Conservation (phyloP, 2,888 invertebrate genomes). For the Deilephila elpenor region DNA sequence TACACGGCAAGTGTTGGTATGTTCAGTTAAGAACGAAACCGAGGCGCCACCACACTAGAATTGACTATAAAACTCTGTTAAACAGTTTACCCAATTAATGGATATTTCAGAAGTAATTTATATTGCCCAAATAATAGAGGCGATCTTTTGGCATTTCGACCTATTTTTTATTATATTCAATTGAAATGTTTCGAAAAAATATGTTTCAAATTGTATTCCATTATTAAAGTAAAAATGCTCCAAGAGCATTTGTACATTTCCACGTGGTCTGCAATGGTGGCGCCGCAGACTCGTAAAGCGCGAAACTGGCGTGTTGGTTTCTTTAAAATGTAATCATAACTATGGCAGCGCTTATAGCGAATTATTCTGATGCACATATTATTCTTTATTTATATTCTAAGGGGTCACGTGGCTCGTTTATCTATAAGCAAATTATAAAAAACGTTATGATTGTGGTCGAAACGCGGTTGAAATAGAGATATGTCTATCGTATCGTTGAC, state of each 20-base stretch:
- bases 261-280: background rate
- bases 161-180: too few relatives aligned
- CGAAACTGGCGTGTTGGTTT: slow-evolving; percentile 19
- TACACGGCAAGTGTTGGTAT: background rate
- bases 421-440: background rate
- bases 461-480: background rate
- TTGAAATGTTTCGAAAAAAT: too few relatives aligned
- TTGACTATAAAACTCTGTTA: background rate
- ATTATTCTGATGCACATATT: background rate
- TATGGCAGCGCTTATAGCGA: slow-evolving; percentile 24
- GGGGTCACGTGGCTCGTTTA: background rate
- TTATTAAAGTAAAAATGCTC: too few relatives aligned
- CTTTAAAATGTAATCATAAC: slow-evolving; percentile 15
- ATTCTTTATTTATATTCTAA: slow-evolving; percentile 1
- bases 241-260: background rate
- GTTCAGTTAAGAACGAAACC: background rate
- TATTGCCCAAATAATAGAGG: background rate
- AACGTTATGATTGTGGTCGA: background rate
- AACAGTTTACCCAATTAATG: background rate
- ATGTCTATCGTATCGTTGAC: background rate
- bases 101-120: background rate
- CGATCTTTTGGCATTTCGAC: background rate
- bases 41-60: slow-evolving; percentile 7
- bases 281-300: slow-evolving; percentile 5
- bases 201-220: too few relatives aligned